Base-by-base conservation (phyloP, 2,797 vertebrate species). In the Microctenopoma steveboyesi region DNA sequence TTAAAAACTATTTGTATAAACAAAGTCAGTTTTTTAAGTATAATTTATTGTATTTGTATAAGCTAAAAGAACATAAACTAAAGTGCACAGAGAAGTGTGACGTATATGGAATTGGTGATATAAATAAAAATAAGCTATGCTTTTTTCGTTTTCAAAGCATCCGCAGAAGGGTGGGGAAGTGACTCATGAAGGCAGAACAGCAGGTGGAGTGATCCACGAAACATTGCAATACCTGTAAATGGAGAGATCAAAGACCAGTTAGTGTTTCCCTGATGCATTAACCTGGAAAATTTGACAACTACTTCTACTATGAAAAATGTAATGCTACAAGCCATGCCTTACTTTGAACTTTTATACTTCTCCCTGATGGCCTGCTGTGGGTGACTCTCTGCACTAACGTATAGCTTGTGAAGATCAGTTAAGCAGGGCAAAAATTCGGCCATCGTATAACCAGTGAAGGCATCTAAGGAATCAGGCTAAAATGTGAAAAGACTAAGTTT, bases 331-430 rank as follows among this genome's bases (percentile, higher is more conserved):
- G 35, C 1, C 3, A 6, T 0, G 0, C 76, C 95, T 95, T 91
- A 98, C 97, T 94, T 96, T 4, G 93, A 83, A 65, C 80, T 84
- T 82, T 91, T 97, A 75, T 96, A 99, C 65, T 97, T 98, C 54
- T 96, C 94, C 69, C 91, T 92, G 81, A 98, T 92, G 0, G 96
- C 94, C 84, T 96, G 95, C 60, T 97, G 95, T 33, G 94, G 93
- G n/a, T 73, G 88, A 74, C 61, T 88, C 13, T 87, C 86, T 64
- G 93, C 92, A 76, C 87, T 76, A 11, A 94, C 82, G 83, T 95
- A 94, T 0, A 92, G 87, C 80, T 93, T 94, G 79, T 99, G 95
- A 40, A 99, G 94, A 45, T 94, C 95, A 52, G 66, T 90, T 72
- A 98, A 58, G 84, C 97, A 98, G 46, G 95, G 95, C 8, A 46